Evolutionary conservation across 2,797 vertebrate species (phyloP).

Genomic region (Brotogeris chrysoptera): DNA sequence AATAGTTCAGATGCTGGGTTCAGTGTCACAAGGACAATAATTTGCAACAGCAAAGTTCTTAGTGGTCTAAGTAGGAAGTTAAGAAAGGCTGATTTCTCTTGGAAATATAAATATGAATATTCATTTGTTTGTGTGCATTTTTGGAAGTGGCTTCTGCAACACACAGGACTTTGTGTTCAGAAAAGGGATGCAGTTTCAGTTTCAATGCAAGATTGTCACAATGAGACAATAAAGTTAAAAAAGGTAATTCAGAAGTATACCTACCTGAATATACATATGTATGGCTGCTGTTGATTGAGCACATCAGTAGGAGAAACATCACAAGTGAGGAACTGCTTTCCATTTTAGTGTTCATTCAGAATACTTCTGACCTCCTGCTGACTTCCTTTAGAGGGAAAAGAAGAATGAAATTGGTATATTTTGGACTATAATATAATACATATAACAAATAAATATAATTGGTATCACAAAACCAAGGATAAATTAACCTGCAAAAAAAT

Average conservation of each 20-base stretch:
- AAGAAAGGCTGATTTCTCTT: background rate
- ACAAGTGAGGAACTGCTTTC: background rate
- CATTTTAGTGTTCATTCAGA: background rate
- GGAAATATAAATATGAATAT: background rate
- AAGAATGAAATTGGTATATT: background rate
- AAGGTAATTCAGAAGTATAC: background rate
- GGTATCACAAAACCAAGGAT: background rate
- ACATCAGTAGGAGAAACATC: background rate
- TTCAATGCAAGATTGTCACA: background rate
- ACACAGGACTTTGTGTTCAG: background rate
- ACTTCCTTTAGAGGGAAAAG: background rate
- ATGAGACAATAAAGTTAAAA: background rate
- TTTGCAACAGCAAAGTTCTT: background rate
- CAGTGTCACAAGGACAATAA: background rate
- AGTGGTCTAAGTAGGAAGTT: background rate
- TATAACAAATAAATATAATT: background rate
- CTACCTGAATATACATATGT: background rate
- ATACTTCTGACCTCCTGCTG: background rate
- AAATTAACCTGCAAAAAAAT: background rate
- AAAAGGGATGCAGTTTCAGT: background rate
- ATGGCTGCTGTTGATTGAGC: background rate
- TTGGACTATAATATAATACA: background rate
- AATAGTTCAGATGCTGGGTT: background rate
- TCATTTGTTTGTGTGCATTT: background rate
- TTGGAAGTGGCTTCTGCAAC: background rate